phyloP scores from a whole-genome alignment of 92 coral and sea anemone species.

The Isaurus tuberculatus region DNA sequence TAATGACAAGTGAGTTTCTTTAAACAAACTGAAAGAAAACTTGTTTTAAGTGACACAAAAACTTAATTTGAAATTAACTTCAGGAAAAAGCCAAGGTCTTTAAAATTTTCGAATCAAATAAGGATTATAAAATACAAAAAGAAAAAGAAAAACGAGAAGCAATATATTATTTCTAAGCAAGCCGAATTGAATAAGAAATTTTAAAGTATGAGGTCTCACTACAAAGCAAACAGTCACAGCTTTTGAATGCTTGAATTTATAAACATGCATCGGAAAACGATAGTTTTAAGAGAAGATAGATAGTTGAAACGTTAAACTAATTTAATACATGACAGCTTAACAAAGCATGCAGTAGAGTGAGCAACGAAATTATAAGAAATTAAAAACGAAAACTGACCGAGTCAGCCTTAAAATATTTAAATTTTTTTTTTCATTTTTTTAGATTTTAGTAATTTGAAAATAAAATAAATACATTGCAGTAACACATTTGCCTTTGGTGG shows the following conservation, averaged over 20 bases:
- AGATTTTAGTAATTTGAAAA: not conserved
- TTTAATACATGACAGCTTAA: not conserved
- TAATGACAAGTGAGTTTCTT: conserved; percentile 7
- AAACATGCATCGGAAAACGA: not conserved
- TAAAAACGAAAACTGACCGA: too few relatives aligned
- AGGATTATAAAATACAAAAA: too few relatives aligned
- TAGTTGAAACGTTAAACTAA: not conserved
- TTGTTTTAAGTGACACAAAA: not conserved
- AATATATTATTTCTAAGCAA: not conserved
- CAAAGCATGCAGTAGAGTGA: not conserved
- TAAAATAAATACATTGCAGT: not conserved
- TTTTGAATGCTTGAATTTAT: not conserved
- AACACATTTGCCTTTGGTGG: not conserved
- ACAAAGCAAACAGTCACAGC: conserved; percentile 14
- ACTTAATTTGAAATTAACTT: not conserved
- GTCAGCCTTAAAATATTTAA: too few relatives aligned
- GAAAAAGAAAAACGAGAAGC: not conserved
- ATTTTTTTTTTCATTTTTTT: too few relatives aligned
- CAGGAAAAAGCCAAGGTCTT: not conserved
- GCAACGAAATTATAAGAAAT: too few relatives aligned
- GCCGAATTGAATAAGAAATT: not conserved
- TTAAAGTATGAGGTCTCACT: not conserved
- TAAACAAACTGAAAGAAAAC: conserved; percentile 13
- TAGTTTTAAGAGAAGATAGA: not conserved
- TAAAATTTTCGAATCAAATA: not conserved